Percentiles rank a stretch among this genome's conserved stretches.
These are phyloP conservation scores for Sycon ciliatum DNA, from an alignment of 37 sponge, comb jelly and placozoan species.

Conservation along the genomic window DNA sequence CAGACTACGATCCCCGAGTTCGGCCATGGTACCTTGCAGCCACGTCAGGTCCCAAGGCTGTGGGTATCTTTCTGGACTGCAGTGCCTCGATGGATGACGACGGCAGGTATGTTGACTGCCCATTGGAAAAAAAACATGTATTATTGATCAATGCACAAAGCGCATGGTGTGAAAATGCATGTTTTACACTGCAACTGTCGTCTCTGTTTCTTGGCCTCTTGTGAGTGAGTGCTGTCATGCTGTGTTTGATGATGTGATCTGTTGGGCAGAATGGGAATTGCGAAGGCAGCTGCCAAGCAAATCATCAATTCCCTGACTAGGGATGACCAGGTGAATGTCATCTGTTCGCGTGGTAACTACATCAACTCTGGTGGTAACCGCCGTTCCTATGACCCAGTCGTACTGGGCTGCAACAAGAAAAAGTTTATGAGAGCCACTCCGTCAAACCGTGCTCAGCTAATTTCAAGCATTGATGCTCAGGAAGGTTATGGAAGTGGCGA, in stretches of 20 bases:
- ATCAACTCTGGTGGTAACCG: neutral
- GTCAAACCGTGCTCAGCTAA: neutral
- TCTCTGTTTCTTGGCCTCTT: too few species aligned
- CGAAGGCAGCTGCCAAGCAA: neutral
- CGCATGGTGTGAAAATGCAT: too few species aligned
- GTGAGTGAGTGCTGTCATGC: too few species aligned
- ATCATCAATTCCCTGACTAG: neutral
- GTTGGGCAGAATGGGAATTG: too few species aligned
- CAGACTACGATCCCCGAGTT: conserved; percentile 37
- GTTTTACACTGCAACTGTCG: too few species aligned
- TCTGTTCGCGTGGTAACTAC: neutral
- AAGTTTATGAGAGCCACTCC: neutral
- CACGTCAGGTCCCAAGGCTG: conserved; percentile 39
- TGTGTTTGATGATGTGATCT: too few species aligned
- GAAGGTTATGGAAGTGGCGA: too few species aligned
- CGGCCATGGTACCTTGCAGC: conserved; percentile 34
- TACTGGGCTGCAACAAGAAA: neutral
- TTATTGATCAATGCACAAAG: too few species aligned
- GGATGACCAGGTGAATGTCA: neutral
- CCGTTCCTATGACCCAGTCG: neutral
- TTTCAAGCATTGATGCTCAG: neutral
- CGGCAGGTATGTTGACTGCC: too few species aligned
- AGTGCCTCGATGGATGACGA: neutral
- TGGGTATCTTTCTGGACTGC: conserved; percentile 32
- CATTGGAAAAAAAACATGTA: too few species aligned